Evolutionary conservation across 2,888 invertebrate species (phyloP).

Genomic region (Athripsodes cinereus): DNA sequence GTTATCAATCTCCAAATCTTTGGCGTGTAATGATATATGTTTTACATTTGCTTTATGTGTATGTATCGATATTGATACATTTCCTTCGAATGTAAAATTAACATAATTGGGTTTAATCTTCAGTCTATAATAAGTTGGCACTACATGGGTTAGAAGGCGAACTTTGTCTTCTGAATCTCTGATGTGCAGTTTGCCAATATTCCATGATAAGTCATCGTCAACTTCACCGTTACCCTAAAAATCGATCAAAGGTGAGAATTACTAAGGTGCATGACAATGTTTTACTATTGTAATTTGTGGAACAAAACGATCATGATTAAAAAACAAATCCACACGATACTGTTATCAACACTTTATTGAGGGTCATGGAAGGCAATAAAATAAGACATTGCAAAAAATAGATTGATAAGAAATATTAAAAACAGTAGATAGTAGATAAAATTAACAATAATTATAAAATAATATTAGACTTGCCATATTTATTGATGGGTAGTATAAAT

Average conservation of each 20-base stretch:
- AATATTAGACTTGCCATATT: conserved; percentile 11
- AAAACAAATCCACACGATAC: too few relatives aligned
- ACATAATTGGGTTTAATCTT: conserved; percentile 49
- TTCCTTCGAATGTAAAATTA: conserved; percentile 40
- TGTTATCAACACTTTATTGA: too few relatives aligned
- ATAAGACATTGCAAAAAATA: too few relatives aligned
- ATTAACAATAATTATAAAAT: too few relatives aligned
- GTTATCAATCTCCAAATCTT: conserved; percentile 39
- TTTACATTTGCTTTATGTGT: conserved; percentile 37
- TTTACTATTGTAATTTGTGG: too few relatives aligned
- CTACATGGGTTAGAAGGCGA: conserved; percentile 43
- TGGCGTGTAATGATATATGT: conserved; percentile 49
- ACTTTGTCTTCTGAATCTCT: conserved; percentile 19
- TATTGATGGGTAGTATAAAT: conserved; percentile 37
- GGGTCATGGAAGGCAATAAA: too few relatives aligned
- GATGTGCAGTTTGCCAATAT: conserved; percentile 18
- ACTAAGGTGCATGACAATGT: not conserved
- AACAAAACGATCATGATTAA: too few relatives aligned
- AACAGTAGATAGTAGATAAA: too few relatives aligned
- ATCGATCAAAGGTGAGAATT: too few relatives aligned
- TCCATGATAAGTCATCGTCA: conserved; percentile 24
- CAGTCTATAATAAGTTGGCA: conserved; percentile 53
- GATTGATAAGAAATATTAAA: too few relatives aligned
- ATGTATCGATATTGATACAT: conserved; percentile 45
- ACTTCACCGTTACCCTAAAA: conserved; percentile 17